phyloP scores from a whole-genome alignment of 2,113 vertebrate genomes.

The Clarias batrachus region DNA sequence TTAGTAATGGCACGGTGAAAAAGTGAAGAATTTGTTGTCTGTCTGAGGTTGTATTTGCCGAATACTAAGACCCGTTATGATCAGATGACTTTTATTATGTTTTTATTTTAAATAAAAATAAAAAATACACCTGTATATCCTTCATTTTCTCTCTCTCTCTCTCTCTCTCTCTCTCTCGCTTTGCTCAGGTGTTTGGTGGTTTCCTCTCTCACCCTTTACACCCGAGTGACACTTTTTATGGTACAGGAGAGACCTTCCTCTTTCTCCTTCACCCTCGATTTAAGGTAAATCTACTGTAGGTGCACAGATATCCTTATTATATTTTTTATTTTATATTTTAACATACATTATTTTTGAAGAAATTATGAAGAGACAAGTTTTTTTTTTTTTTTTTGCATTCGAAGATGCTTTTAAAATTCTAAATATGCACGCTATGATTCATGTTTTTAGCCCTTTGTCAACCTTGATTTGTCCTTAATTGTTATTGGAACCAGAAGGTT shows the following conservation, averaged over 20 bases:
- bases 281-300: constrained; percentile 63
- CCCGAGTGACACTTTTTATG: constrained; percentile 74
- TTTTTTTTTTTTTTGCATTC: neutral
- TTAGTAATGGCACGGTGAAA: too few species aligned
- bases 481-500: too few species aligned
- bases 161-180: neutral
- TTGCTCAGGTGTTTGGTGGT: constrained; percentile 70
- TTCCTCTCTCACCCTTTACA: constrained; percentile 75
- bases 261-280: constrained; percentile 76
- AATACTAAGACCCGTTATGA: too few species aligned
- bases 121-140: neutral
- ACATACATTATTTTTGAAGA: neutral
- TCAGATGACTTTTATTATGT: too few species aligned
- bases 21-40: too few species aligned
- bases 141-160: neutral
- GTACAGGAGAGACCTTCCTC: constrained; percentile 78
- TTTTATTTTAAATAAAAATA: too few species aligned
- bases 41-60: too few species aligned
- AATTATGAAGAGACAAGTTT: neutral
- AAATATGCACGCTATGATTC: too few species aligned
- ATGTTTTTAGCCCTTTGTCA: too few species aligned
- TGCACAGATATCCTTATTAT: neutral
- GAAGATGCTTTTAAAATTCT: neutral
- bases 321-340: neutral
- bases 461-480: too few species aligned